Percentiles rank a stretch among this genome's conserved stretches.
Conservation (phyloP, 2,888 invertebrate genomes). For the Cabera pusaria region DNA sequence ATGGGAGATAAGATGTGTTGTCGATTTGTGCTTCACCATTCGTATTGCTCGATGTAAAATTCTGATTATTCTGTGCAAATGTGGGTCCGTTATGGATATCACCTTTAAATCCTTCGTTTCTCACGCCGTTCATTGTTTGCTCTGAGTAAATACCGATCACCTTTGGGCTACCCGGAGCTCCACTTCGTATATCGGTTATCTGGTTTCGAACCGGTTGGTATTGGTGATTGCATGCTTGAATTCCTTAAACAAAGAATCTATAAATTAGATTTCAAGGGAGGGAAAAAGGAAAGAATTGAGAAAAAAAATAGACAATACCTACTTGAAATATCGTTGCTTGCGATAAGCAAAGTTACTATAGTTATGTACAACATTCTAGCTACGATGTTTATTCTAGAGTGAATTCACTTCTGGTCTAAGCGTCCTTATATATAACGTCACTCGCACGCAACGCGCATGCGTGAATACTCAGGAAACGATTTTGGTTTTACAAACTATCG, state of each 20-base stretch:
- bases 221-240: neutral
- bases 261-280: conserved; percentile 1
- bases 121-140: neutral
- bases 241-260: conserved; percentile 1
- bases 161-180: neutral
- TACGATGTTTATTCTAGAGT: neutral
- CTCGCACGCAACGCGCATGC: conserved; percentile 1
- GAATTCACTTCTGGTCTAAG: neutral
- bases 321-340: conserved; percentile 1
- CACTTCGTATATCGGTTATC: neutral
- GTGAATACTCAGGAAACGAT: conserved; percentile 1
- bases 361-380: neutral
- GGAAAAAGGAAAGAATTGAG: conserved; percentile 1
- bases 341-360: conserved; percentile 1
- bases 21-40: no score
- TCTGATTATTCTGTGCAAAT: neutral
- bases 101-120: neutral
- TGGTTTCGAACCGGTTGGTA: neutral
- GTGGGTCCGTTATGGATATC: neutral
- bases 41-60: neutral
- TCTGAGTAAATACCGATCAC: neutral
- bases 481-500: conserved; percentile 1
- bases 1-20: no score
- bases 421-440: neutral
- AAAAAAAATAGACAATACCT: neutral